Conservation (phyloP, 2,113 vertebrate species). For the Trematocara stigmaticum region DNA sequence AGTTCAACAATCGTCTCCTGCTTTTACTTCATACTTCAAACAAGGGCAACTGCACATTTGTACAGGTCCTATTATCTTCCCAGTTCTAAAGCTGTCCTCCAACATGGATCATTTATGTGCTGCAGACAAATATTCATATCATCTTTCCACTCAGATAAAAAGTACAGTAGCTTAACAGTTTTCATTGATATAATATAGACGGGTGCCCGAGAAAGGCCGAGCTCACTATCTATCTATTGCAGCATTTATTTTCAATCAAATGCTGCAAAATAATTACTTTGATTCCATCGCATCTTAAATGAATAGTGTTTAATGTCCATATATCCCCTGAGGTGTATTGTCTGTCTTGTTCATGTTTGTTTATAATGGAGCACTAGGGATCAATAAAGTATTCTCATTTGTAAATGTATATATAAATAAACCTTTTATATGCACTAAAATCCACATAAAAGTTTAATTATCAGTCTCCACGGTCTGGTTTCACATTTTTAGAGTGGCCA, state of each 20-base stretch:
- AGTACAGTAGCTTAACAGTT: background rate
- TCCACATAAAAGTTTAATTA: background rate
- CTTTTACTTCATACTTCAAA: background rate
- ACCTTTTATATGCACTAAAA: background rate
- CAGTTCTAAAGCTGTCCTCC: background rate
- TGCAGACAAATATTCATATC: background rate
- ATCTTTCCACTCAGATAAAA: background rate
- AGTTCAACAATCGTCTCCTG: background rate
- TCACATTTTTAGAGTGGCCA: background rate
- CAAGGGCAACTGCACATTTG: background rate
- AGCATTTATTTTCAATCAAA: no score
- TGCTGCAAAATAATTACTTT: no score
- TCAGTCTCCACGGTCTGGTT: background rate
- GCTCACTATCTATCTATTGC: no score
- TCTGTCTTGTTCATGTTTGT: no score
- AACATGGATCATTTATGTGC: background rate
- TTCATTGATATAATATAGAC: background rate
- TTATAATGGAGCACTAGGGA: no score
- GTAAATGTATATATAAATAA: background rate
- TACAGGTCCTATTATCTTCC: background rate
- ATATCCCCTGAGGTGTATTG: no score
- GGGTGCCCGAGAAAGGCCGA: background rate
- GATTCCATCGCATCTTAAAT: no score
- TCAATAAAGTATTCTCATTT: background rate
- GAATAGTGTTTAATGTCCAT: no score